Evolutionary conservation across 2,797 vertebrate genomes (phyloP), one percentile per base, ranked within the genome.

Genomic region (Natrix natrix): DNA sequence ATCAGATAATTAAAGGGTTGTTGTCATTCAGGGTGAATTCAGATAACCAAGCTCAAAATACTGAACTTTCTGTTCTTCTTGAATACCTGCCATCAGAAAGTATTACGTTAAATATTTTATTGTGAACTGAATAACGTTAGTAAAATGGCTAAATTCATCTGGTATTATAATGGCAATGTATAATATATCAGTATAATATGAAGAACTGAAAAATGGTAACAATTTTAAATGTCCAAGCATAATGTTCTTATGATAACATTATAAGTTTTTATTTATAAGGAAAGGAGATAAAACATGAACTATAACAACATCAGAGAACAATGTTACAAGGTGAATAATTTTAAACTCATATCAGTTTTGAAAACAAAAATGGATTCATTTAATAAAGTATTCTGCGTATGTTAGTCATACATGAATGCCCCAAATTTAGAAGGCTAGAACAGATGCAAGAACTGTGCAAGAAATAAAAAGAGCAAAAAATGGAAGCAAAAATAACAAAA

Each of bases 61-160:
- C 48, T 86, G 69, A 93, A 63, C 20, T 91, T 93, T 63, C 66
- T 61, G n/a, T 24, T 56, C 14, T 91, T 88, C 87, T 91, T 69
- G 43, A 63, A 91, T 57, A 61, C 92, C 69, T 91, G 90, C 59
- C 90, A 52, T 93, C 22, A 91, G 87, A 91, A 69, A 63, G 3
- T 56, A 91, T 22, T 55, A 57, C 37, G 52, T 28, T 63, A 91
- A 16, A 24, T 3, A 89, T 0, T 0, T 92, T 91, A 66, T 54
- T 48, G 86, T n/a, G 88, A 94, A 94, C 91, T 43, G 22, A 93
- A 2, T 57, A 54, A 93, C 93, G 90, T 94, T 78, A 4, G 48
- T 92, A 54, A 0, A 52, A 66, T 87, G 87, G 1, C 26, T 87
- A 88, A 91, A 90, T 92, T 43, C 54, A 59, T 22, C 89, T 88